Evolutionary conservation across 2,797 vertebrate species (phyloP).

Genomic region (Microchirus variegatus): DNA sequence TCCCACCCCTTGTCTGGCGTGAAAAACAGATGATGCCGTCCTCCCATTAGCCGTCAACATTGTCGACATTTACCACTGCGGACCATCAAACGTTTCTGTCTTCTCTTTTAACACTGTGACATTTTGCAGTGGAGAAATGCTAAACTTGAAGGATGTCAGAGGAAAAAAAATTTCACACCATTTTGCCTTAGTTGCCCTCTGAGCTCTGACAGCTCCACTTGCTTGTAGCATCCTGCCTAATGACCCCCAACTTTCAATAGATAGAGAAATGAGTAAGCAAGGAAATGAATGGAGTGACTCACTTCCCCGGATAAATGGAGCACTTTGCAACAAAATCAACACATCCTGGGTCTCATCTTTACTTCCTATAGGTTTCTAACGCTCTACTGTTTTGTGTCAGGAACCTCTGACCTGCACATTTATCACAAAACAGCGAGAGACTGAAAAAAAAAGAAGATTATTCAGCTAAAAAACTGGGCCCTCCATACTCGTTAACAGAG

Average conservation of each 20-base stretch:
- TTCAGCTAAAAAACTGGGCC: conserved; percentile 1
- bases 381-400: neutral
- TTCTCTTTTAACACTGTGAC: neutral
- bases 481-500: neutral
- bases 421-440: conserved; percentile 21
- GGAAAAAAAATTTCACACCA: neutral
- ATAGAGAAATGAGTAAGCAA: conserved; percentile 5
- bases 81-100: neutral
- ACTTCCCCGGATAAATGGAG: neutral
- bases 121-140: neutral
- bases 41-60: conserved; percentile 34
- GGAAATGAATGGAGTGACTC: conserved; percentile 9
- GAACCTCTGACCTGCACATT: conserved; percentile 35
- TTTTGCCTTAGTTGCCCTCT: neutral
- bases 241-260: conserved; percentile 6
- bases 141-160: neutral
- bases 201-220: neutral
- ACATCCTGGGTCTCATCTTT: conserved; percentile 10
- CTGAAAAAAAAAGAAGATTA: conserved; percentile 15
- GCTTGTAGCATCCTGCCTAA: conserved; percentile 3
- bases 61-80: conserved; percentile 17
- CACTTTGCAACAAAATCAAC: neutral
- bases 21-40: conserved; percentile 5
- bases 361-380: conserved; percentile 27
- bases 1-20: conserved; percentile 11